Evolutionary conservation across 1,140 invertebrate genomes (phyloP), one percentile per base, ranked within the genome.

Genomic region (Pissodes strobi): DNA sequence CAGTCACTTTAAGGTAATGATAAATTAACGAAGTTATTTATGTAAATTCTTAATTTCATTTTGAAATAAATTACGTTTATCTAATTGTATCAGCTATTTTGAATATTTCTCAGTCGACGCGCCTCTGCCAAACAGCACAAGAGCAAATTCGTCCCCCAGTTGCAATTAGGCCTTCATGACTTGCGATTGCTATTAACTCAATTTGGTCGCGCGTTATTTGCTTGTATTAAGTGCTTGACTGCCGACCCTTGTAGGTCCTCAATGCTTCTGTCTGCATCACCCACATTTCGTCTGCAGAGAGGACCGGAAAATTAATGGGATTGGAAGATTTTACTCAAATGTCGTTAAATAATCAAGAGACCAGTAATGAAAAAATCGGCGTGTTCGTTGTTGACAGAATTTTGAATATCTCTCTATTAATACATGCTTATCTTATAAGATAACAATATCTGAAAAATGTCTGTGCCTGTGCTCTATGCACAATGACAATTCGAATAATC

Each of bases 131-230:
- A 12, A 12, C 15, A 15, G 17, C 49, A 49, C 48, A 67, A 25
- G 34, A 46, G 51, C 49, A 48, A 41, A 64, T 64, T 64, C 39
- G 63, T 57, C 60, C 55, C 62, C 53, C 61, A 62, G 52, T 68
- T 53, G 67, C 67, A 68, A 68, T 68, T 68, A 68, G 56, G 57
- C 46, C 63, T 56, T 65, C 60, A 65, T 68, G 67, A 68, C 67
- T 68, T 68, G 67, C 67, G 55, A 65, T 68, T 60, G 62, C 67
- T 68, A 68, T 68, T 68, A 65, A 68, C 62, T 68, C 62, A 65
- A 65, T 68, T 68, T 68, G 56, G 61, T 64, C 62, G 55, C 67
- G 67, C 61, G 67, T 68, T 68, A 68, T 68, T 68, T 65, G 67
- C 67, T 59, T 64, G 67, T 65, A 68, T 68, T 68, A 68, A 68